Evolutionary conservation across 2,888 invertebrate genomes (phyloP), one percentile per base, ranked within the genome.

Genomic region (Drosophila rellima): DNA sequence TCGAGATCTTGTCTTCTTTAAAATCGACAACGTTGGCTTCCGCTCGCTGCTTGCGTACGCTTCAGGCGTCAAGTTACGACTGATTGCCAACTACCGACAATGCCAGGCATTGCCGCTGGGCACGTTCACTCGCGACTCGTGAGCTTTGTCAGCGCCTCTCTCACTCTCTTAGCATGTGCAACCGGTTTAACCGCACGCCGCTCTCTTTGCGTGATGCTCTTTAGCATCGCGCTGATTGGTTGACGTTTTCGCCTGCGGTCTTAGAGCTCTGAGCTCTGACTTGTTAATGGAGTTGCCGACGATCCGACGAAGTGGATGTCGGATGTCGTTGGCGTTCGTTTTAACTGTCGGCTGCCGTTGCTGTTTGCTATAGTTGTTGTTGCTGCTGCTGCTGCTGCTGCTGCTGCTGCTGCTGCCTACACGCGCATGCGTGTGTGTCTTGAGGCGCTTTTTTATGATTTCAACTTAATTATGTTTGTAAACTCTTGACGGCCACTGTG

Each of bases 391-490:
- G 48, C 15, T 56, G 59, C 15, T 48, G 47, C 33, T 33, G 48
- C 44, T 65, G 45, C 44, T 45, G 70, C 33, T 70, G 67, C 47
- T 65, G 54, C 40, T 70, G 60, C 75, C 63, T 79, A 64, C 72
- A 80, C 88, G 78, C 88, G 86, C 88, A 82, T 80, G 85, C 83
- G 83, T 63, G 63, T 62, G 54, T 59, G 62, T 62, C 83, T 78
- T 59, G 63, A 75, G 83, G 85, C 81, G 62, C 63, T 78, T 73
- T 82, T 85, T 88, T 88, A 86, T 84, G 89, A 86, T 86, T 82
- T 67, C 87, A 86, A 88, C 85, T 86, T 86, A 86, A 86, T 86
- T 86, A 86, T 88, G 80, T 74, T 81, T 79, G 80, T 86, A 85
- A 82, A 77, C 72, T 77, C 74, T 70, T 50, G 52, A 50, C 52